phyloP scores from a whole-genome alignment of 2,888 invertebrate genomes.

The Cosmia trapezina region DNA sequence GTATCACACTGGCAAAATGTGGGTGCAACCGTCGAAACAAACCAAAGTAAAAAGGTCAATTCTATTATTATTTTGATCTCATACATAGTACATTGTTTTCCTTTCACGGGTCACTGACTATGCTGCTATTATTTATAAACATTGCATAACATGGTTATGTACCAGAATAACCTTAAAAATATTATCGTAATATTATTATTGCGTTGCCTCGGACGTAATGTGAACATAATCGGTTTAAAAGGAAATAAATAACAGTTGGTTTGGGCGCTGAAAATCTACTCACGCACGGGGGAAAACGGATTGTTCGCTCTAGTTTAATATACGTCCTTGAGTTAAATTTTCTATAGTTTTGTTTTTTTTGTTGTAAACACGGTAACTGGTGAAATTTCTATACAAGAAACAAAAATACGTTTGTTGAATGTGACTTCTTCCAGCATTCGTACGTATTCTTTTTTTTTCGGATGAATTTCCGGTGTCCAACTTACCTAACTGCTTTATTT shows the following conservation, averaged over 20 bases:
- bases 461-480: no score
- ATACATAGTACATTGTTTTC: constrained; percentile 30
- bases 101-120: constrained; percentile 20
- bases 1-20: neutral
- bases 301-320: neutral
- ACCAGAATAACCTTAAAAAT: constrained; percentile 29
- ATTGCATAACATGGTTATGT: constrained; percentile 25
- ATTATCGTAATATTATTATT: neutral
- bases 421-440: no score
- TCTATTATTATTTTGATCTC: constrained; percentile 10
- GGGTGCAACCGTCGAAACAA: constrained; percentile 18
- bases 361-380: neutral
- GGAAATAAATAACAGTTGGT: constrained; percentile 27
- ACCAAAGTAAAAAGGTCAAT: constrained; percentile 19
- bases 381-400: no score
- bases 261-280: constrained; percentile 7
- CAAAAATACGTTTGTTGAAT: no score
- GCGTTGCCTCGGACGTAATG: constrained; percentile 16
- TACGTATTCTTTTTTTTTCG: no score
- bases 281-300: neutral
- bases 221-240: constrained; percentile 30
- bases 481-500: no score
- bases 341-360: neutral
- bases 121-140: constrained; percentile 7
- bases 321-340: constrained; percentile 19